Evolutionary conservation across 2,113 vertebrate genomes (phyloP), one percentile per base, ranked within the genome.

Genomic region (Fukomys damarensis): DNA sequence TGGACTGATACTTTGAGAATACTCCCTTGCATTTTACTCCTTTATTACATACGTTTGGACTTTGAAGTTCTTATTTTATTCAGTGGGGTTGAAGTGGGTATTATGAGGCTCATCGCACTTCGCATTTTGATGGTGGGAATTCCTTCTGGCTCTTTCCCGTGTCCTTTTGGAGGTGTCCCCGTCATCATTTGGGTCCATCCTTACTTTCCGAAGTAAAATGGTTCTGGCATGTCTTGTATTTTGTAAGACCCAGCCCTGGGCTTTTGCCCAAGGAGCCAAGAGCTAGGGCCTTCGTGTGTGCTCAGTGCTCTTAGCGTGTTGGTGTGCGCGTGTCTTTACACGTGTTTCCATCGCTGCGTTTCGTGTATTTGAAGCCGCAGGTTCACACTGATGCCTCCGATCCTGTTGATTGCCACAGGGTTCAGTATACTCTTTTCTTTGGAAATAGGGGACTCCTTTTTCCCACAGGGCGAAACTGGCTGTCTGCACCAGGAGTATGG

Each of bases 291-390:
- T 74, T 74, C 58, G 32, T n/a, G 35, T 82, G 10, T 86, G 35
- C 46, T 35, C 46, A 59, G 86, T 89, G 90, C 52, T 85, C 19
- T 35, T 93, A 72, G 87, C 28, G 16, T 49, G 20, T 46, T n/a
- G 12, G n/a, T 24, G 3, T 12, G 20, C 28, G 0, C 46, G 7
- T 61, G 11, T 32, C 10, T 24, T 9, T 35, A 28, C 1, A 52
- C 61, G 68, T 7, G 7, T 20, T 61, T 17, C 12, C 61, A 20
- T 79, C 58, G 83, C 20, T 74, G 1, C 80, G 68, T 76, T 91
- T 91, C 43, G 74, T 65, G 26, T 90, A 20, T 81, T 90, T 66
- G 74, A 61, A 95, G 68, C 74, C 54, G 38, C 9, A 38, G 65
- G 13, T 86, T 84, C 4, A 80, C 8, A 26, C 13, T n/a, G 58